phyloP scores from a whole-genome alignment of 2,113 vertebrate genomes.

The Ceyx melanurus region DNA sequence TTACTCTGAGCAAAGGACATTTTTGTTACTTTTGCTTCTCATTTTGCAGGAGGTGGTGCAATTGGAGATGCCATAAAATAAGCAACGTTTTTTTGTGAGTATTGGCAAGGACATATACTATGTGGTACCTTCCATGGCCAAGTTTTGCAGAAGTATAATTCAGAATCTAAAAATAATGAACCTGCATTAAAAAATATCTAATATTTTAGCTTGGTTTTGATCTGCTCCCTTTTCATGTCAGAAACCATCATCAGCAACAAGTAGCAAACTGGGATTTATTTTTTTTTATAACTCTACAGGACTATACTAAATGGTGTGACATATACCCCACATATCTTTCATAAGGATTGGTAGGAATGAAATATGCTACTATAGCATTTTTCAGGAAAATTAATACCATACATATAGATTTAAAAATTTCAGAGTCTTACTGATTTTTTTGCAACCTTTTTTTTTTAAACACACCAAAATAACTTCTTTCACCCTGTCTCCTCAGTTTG shows the following conservation, averaged over 20 bases:
- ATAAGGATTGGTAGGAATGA: neutral
- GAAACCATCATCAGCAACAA: neutral
- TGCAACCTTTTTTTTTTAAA: neutral
- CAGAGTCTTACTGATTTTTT: neutral
- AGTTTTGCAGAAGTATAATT: neutral
- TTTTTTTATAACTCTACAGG: neutral
- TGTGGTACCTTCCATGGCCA: neutral
- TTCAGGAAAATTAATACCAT: neutral
- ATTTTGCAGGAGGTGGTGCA: neutral
- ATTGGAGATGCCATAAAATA: neutral
- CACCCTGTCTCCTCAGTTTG: neutral
- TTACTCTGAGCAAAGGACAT: neutral
- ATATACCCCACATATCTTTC: neutral
- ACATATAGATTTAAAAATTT: constrained; percentile 1
- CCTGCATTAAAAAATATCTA: neutral
- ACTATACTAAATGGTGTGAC: neutral
- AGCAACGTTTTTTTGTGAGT: neutral
- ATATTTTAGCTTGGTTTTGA: neutral
- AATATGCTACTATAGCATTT: neutral
- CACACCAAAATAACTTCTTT: neutral
- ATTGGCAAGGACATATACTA: neutral
- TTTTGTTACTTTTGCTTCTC: neutral
- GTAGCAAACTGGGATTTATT: neutral
- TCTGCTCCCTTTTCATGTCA: neutral
- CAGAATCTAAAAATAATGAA: neutral